Evolutionary conservation across 1,140 invertebrate species (phyloP).

Genomic region (Copidosoma floridanum): DNA sequence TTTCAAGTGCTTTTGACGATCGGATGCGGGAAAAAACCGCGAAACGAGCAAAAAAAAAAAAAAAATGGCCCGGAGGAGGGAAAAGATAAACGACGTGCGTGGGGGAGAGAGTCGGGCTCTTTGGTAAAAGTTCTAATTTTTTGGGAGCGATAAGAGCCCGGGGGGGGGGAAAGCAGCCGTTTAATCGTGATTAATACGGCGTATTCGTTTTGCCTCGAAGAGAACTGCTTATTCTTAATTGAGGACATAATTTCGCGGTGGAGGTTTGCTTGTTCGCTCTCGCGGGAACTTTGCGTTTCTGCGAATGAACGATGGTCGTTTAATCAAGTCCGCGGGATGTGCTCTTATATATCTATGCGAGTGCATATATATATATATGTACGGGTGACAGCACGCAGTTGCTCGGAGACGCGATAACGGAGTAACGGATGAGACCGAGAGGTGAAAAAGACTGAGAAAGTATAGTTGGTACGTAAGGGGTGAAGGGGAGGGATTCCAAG

Average conservation of each 20-base stretch:
- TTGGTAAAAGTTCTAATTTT: too few species aligned
- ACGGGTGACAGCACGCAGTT: slow-evolving; percentile 15
- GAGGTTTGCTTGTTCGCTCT: background rate
- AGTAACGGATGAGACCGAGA: slow-evolving; percentile 13
- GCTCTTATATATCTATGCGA: too few species aligned
- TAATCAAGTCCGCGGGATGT: background rate
- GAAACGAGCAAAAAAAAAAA: too few species aligned
- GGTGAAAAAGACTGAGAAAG: background rate
- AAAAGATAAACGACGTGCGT: slow-evolving; percentile 9
- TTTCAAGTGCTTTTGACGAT: slow-evolving; percentile 14
- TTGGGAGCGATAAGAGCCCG: too few species aligned
- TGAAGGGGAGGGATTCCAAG: too few species aligned
- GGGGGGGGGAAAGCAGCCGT: background rate
- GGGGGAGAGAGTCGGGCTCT: too few species aligned
- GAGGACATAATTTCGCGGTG: slow-evolving; percentile 12
- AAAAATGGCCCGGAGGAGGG: too few species aligned
- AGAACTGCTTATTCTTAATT: too few species aligned
- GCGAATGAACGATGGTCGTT: slow-evolving; percentile 14
- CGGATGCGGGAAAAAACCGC: too few species aligned
- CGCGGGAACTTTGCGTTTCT: background rate
- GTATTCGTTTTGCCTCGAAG: background rate
- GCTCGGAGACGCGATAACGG: slow-evolving; percentile 7
- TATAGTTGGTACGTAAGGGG: too few species aligned
- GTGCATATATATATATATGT: too few species aligned
- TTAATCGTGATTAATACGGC: slow-evolving; percentile 20